Evolutionary conservation across 2,888 invertebrate species (phyloP), one percentile per base, ranked within the genome.

Genomic region (Dynastes grantii): DNA sequence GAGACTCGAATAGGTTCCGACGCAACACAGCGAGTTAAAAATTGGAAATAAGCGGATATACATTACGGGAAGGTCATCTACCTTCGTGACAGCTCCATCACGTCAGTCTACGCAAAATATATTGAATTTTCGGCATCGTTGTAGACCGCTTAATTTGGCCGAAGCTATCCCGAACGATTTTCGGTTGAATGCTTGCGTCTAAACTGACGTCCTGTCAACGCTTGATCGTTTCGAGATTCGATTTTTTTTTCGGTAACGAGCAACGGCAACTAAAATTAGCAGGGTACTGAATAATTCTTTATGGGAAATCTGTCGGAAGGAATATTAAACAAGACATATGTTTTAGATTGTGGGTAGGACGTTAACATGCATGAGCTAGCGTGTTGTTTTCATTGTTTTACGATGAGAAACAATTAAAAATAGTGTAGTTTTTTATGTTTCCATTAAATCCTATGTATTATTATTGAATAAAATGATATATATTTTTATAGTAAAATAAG

Each of bases 1-100:
- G 8, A 5, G 55, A 13, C 2, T 29, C 22, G n/a, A 61, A 75
- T 61, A 40, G 61, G 73, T 45, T 45, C 32, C 32, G 32, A 45
- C 8, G 8, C 45, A 16, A 11, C 45, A 40, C 27, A 22, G 61
- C 58, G 58, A 58, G 40, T 58, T 58, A 73, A 73, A 73, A 73
- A 73, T 40, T 61, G 73, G 73, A 73, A 73, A 73, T 73, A 73
- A 73, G 58, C 58, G 58, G 73, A 58, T 40, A 61, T 61, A 27
- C 22, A 61, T 61, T 73, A 73, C 58, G 40, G 22, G 45, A 61
- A 73, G 58, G 73, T 58, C 61, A 73, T 73, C 58, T 61, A 75
- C 61, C 45, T 45, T 40, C 22, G 5, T 61, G 61, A 75, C 61
- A 49, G 61, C 11, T 61, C 61, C 22, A 51, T 51, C 73, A 61